These are phyloP conservation scores for Delphinus delphis DNA, from an alignment of 2,113 vertebrate genomes.

Conservation along the genomic window DNA sequence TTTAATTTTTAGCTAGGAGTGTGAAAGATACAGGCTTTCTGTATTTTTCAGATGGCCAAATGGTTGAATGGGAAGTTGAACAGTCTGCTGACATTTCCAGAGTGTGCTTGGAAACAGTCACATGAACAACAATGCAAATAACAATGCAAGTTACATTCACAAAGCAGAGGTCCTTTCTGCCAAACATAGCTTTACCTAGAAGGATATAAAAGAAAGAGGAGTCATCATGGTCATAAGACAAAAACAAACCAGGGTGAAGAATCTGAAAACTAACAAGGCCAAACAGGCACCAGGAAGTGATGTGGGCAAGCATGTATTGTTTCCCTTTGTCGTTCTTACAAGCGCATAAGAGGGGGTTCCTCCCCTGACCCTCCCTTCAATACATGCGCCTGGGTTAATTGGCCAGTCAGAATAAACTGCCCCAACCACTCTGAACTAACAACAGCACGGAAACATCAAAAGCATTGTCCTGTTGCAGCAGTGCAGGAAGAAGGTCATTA, in stretches of 20 bases:
- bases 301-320: fast-evolving
- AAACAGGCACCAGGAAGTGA: background rate
- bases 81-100: background rate
- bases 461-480: background rate
- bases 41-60: background rate
- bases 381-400: background rate
- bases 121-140: background rate
- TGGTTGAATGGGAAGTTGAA: background rate
- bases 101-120: background rate
- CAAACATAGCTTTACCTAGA: background rate
- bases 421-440: background rate
- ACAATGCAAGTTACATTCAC: background rate
- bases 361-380: background rate
- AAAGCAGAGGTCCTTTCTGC: background rate
- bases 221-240: background rate
- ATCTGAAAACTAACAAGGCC: background rate
- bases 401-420: background rate
- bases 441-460: background rate
- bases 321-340: background rate
- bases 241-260: background rate
- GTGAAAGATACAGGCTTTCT: background rate
- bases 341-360: background rate
- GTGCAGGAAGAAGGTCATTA: background rate
- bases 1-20: background rate
- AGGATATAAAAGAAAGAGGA: background rate